A percentile compares a stretch with the other conserved stretches of the same genome.
Evolutionary conservation across 2,113 vertebrate species (phyloP).

Genomic region (Chitala chitala): DNA sequence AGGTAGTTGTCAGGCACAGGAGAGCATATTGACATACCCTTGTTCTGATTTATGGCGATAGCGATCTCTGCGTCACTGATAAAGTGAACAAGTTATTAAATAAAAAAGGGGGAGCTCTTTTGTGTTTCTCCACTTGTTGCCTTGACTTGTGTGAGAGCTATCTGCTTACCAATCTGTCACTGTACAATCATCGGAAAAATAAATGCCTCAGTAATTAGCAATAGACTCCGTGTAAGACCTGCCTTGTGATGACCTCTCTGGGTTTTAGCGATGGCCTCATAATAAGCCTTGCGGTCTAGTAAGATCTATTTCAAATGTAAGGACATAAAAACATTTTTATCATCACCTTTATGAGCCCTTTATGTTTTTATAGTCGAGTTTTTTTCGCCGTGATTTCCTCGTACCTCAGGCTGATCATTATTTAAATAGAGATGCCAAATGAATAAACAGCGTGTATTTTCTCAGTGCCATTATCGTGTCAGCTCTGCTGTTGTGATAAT

Average conservation of each 20-base stretch:
- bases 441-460: conserved; percentile 87
- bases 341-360: conserved; percentile 46
- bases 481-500: conserved; percentile 75
- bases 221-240: too few relatives aligned
- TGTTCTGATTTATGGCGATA: conserved; percentile 43
- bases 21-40: conserved; percentile 36
- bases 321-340: conserved; percentile 49
- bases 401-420: conserved; percentile 38
- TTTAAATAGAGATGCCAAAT: conserved; percentile 55
- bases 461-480: conserved; percentile 79
- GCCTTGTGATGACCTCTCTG: too few relatives aligned
- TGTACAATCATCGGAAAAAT: background rate
- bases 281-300: too few relatives aligned
- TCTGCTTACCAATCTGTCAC: background rate
- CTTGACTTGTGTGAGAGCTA: background rate
- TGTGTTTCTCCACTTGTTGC: background rate
- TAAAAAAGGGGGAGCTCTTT: too few relatives aligned
- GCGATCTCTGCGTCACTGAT: conserved; percentile 51
- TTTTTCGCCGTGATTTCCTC: conserved; percentile 43
- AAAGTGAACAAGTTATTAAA: background rate
- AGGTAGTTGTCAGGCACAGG: background rate
- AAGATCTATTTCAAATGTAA: conserved; percentile 33
- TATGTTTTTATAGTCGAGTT: conserved; percentile 44
- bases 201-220: background rate
- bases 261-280: too few relatives aligned